Conservation (phyloP, 1,140 invertebrate genomes). For the Anastrepha obliqua region DNA sequence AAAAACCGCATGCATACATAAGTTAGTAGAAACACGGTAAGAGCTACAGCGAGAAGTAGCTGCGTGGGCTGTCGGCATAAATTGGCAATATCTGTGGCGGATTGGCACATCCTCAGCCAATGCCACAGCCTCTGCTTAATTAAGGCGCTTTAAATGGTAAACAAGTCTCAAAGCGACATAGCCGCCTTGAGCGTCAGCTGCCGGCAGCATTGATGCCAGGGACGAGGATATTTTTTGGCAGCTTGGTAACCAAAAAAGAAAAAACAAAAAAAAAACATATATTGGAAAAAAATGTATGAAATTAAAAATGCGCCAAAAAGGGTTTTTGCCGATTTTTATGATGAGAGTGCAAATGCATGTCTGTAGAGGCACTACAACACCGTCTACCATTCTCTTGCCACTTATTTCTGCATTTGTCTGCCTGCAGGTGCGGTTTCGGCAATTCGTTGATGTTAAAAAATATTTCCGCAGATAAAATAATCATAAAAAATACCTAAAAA, state of each 20-base stretch:
- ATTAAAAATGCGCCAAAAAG: constrained; percentile 37
- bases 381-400: background rate
- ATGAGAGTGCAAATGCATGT: constrained; percentile 49
- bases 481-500: constrained; percentile 47
- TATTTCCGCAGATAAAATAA: constrained; percentile 17
- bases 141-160: constrained; percentile 38
- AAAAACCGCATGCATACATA: background rate
- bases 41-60: background rate
- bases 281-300: constrained; percentile 29
- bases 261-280: background rate
- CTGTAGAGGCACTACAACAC: background rate
- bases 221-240: constrained; percentile 10
- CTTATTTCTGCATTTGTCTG: background rate
- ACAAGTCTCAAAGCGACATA: background rate
- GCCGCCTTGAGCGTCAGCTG: constrained; percentile 3
- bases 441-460: constrained; percentile 41
- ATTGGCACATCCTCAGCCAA: background rate
- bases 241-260: background rate
- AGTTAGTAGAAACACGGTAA: background rate
- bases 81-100: constrained; percentile 5
- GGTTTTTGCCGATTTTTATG: constrained; percentile 47
- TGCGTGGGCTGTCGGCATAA: constrained; percentile 50
- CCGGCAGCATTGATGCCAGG: background rate
- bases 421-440: constrained; percentile 32
- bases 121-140: constrained; percentile 16